A percentile compares a stretch with the other conserved stretches of the same genome.
These are phyloP conservation scores for Chaenogobius annularis DNA, from an alignment of 2,113 vertebrate genomes.

Conservation along the genomic window DNA sequence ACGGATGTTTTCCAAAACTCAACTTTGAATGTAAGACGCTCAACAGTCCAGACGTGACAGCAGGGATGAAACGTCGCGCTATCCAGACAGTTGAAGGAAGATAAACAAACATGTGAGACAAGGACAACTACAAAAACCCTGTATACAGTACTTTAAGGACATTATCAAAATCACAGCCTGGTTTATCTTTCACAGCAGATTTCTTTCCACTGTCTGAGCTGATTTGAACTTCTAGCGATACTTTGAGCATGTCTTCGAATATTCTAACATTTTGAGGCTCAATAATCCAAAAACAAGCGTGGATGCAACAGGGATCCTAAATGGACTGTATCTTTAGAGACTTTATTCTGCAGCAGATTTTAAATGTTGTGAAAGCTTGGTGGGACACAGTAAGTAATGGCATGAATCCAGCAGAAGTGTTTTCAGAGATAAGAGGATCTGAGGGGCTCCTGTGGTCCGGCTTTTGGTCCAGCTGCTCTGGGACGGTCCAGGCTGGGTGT, in stretches of 20 bases:
- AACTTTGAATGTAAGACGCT: constrained; percentile 17
- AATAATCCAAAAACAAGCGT: not conserved
- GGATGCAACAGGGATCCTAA: not conserved
- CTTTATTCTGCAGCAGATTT: not conserved
- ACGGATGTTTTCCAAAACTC: not conserved
- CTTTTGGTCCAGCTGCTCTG: not conserved
- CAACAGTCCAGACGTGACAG: constrained; percentile 1
- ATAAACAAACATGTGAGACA: not conserved
- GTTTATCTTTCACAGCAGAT: not conserved
- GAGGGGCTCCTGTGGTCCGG: not conserved
- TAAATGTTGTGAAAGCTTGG: not conserved
- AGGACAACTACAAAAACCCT: not conserved
- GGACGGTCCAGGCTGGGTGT: constrained; percentile 8
- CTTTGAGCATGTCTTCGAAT: not conserved
- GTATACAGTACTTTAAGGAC: not conserved
- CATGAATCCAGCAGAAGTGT: constrained; percentile 1
- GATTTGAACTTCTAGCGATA: not conserved
- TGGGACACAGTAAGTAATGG: not conserved
- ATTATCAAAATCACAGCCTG: not conserved
- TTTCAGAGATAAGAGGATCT: constrained; percentile 4
- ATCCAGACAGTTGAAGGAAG: not conserved
- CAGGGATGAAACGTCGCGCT: not conserved
- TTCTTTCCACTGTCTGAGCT: not conserved
- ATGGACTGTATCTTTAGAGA: not conserved
- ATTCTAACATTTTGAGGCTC: not conserved